Base-by-base conservation (phyloP, 2,113 vertebrate genomes). In the Corydoras maculifer region DNA sequence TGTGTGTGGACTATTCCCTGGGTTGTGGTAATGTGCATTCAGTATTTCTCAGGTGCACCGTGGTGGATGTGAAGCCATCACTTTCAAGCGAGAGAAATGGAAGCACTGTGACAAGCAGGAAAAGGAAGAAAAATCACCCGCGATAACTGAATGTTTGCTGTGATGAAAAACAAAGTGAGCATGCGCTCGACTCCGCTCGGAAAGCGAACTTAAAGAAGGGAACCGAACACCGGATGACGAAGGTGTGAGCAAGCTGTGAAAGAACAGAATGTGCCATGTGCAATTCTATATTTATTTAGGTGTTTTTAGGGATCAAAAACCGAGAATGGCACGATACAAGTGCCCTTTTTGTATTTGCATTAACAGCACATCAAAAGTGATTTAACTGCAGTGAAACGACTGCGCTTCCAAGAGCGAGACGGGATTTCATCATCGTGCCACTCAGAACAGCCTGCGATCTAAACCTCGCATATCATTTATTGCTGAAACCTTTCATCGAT, bases 101-200 rank as follows among this genome's bases (percentile, higher is more conserved):
- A 11, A 49, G 62, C 14, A 48, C 13, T 11, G 5, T 48, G 30
- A 57, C 14, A 10, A n/a, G 54, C 57, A n/a, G 11, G 14, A 10
- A 62, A 74, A 58, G 12, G 31, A 62, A 49, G 59, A 74, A 48
- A 74, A 68, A 74, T 74, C 72, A 74, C 65, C 31, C 11, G 58
- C n/a, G 9, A 74, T 60, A 48, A 61, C 57, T 54, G 4, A 4
- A 61, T 58, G 70, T 72, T 67, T 15, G 18, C 58, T 54, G 49
- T 43, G 50, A 62, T 73, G 57, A 54, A 14, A 68, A 68, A 48
- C 58, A 54, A 43, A 68, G 58, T 68, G 68, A 62, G 59, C 43
- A 30, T 66, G 51, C 68, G 64, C 58, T 72, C 61, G 64, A 59
- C 31, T 43, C 13, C 53, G 63, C 15, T 48, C 4, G 5, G 8